A percentile compares a stretch with the other conserved stretches of the same genome.
phyloP scores from a whole-genome alignment of 1,140 invertebrate genomes.

The Sycophaga agraensis region DNA sequence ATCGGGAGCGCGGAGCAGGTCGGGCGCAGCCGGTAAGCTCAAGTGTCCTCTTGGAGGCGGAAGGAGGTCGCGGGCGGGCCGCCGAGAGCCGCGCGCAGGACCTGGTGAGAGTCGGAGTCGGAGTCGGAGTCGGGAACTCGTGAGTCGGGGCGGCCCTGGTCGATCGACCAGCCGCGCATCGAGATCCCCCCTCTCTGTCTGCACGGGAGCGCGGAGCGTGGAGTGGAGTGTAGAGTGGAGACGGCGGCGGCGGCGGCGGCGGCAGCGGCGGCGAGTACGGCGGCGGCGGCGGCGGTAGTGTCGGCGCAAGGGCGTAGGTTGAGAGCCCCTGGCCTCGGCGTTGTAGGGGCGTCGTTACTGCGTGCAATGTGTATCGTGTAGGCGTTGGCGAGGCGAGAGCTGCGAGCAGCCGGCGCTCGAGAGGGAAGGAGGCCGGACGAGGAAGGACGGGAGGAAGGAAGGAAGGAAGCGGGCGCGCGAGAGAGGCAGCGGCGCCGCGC shows the following conservation, averaged over 20 bases:
- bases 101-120: not conserved
- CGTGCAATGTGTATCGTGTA: conserved; percentile 51
- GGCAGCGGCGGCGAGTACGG: no score
- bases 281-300: no score
- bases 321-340: conserved; percentile 36
- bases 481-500: not conserved
- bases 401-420: not conserved
- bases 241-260: no score
- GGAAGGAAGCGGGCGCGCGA: conserved; percentile 23
- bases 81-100: not conserved
- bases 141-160: not conserved
- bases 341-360: conserved; percentile 48
- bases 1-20: not conserved
- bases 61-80: not conserved
- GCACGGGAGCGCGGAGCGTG: not conserved
- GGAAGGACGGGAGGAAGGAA: conserved; percentile 8
- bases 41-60: no score
- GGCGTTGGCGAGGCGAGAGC: conserved; percentile 47
- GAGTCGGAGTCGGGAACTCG: not conserved
- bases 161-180: not conserved
- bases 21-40: no score
- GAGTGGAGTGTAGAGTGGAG: no score
- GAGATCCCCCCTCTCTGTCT: not conserved
- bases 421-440: conserved; percentile 19
- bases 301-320: conserved; percentile 9